These are phyloP conservation scores for Steinernema scapterisci DNA, from an alignment of 2,888 invertebrate genomes.

Conservation along the genomic window DNA sequence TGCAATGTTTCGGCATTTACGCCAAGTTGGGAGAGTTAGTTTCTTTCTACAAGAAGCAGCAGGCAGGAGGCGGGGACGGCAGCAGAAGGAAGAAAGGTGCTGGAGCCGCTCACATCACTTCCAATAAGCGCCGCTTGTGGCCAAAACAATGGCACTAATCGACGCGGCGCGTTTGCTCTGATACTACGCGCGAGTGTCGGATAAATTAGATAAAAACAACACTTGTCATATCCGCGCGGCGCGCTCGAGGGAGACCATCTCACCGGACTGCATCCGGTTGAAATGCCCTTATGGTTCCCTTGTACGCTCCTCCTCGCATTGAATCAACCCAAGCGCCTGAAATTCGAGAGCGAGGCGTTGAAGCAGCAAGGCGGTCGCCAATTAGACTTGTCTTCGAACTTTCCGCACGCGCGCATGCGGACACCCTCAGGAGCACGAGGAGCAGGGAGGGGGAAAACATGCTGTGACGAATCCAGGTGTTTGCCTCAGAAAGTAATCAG, in stretches of 20 bases:
- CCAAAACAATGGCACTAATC: background rate
- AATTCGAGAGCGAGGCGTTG: too few relatives aligned
- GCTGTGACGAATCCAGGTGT: too few relatives aligned
- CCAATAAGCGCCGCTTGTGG: background rate
- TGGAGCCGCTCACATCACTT: background rate
- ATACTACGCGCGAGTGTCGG: background rate
- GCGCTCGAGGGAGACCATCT: too few relatives aligned
- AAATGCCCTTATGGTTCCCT: background rate
- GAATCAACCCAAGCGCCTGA: background rate
- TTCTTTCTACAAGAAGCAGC: background rate
- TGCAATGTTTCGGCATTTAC: background rate
- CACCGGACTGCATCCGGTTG: background rate
- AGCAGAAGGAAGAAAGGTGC: background rate
- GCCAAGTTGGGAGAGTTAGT: too few relatives aligned
- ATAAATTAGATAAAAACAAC: constrained; percentile 6
- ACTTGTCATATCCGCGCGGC: background rate
- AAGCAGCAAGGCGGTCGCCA: too few relatives aligned
- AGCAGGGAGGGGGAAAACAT: too few relatives aligned
- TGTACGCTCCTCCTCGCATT: background rate
- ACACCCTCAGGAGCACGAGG: too few relatives aligned
- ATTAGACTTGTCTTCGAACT: too few relatives aligned
- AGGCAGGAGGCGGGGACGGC: background rate
- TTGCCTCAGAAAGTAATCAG: too few relatives aligned
- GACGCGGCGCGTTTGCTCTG: background rate
- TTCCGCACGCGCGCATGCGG: too few relatives aligned